These are phyloP conservation scores for Nemapogon koenigi DNA, from an alignment of 2,888 invertebrate genomes.

Conservation along the genomic window DNA sequence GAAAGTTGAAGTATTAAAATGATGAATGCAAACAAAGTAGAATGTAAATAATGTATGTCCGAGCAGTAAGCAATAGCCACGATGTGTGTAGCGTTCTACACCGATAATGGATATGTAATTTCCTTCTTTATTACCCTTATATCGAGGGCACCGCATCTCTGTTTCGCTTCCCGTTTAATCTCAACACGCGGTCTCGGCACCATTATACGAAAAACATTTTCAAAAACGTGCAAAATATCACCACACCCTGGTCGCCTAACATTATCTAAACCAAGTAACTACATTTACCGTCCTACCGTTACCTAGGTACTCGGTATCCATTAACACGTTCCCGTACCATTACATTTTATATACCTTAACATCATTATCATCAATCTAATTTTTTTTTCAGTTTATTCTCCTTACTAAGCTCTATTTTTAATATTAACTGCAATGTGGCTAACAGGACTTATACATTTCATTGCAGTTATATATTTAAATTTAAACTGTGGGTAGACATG, in stretches of 20 bases:
- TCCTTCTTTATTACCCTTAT: slow-evolving; percentile 30
- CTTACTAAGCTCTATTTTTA: slow-evolving; percentile 60
- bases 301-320: slow-evolving; percentile 50
- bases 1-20: too few species aligned
- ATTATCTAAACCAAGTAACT: slow-evolving; percentile 59
- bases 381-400: slow-evolving; percentile 47
- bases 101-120: slow-evolving; percentile 54
- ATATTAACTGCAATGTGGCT: not conserved
- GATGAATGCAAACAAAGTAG: too few species aligned
- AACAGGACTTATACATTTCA: too few species aligned
- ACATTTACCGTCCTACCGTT: slow-evolving; percentile 25
- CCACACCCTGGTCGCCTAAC: slow-evolving; percentile 66
- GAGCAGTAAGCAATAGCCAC: too few species aligned
- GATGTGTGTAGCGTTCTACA: slow-evolving; percentile 50
- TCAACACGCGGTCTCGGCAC: slow-evolving; percentile 45
- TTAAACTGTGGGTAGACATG: too few species aligned
- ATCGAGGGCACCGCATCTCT: not conserved
- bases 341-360: slow-evolving; percentile 51
- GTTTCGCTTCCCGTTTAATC: slow-evolving; percentile 17
- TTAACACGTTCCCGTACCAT: slow-evolving; percentile 54
- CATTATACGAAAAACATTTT: slow-evolving; percentile 57
- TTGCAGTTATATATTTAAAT: too few species aligned
- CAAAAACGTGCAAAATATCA: slow-evolving; percentile 66
- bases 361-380: slow-evolving; percentile 46
- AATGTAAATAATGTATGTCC: too few species aligned